Evolutionary conservation across 2,888 invertebrate genomes (phyloP), one percentile per base, ranked within the genome.

Genomic region (Nomada ruficornis): DNA sequence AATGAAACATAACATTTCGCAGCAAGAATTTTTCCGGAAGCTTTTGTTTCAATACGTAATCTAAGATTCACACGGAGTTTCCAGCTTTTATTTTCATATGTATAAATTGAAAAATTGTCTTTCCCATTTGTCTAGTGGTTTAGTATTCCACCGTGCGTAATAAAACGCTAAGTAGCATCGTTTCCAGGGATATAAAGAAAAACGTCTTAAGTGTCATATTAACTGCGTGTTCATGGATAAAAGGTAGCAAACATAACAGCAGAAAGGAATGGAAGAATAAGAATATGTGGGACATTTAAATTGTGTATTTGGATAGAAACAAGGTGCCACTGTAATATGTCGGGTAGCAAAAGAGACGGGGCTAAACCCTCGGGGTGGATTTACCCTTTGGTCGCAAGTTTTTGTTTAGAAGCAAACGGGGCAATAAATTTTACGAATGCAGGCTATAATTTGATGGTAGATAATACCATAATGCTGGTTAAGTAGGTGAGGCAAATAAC

Each of bases 391-490:
- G 71, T 36, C 29, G 15, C 20, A 11, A 67, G 57, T 80, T 79
- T 80, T 80, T 80, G 52, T 80, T 42, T 80, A 52, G 80, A 72
- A 67, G 72, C 23, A 80, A 68, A 60, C 57, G 65, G 20, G 50
- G 60, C 44, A 75, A 81, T 75, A 81, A 80, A 80, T 82, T 64
- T 10, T 52, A 57, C 36, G 26, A 70, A 75, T 55, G 11, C 50
- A 18, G 11, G 52, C n/a, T 55, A 57, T 75, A 71, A 82, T 82
- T 82, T 69, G 69, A 67, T 62, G 26, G 44, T 50, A 23, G 50
- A 47, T 75, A 70, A 80, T 81, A 72, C 67, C 76, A 57, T 81
- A 75, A 75, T 82, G 71, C 67, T 13, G 26, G 69, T 69, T 75
- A 80, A 74, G 60, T 65, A 52, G 50, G 13, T n/a, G 75, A 55